A percentile compares a stretch with the other conserved stretches of the same genome.
phyloP scores from a whole-genome alignment of 2,888 invertebrate species.

The Erynnis tages region DNA sequence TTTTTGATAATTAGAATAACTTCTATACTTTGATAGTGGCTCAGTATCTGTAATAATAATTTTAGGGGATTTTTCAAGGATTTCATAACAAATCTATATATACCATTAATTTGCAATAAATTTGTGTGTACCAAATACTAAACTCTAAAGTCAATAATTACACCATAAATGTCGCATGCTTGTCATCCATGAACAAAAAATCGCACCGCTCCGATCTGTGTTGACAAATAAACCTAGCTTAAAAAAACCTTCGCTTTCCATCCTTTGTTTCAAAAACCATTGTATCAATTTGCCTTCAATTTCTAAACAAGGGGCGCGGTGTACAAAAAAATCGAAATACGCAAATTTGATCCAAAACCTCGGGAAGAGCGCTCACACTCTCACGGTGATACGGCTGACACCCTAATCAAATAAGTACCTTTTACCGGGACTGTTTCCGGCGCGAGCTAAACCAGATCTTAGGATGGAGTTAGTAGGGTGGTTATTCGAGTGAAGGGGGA shows the following conservation, averaged over 20 bases:
- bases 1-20: background rate
- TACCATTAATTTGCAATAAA: too few species aligned
- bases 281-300: slow-evolving; percentile 52
- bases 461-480: slow-evolving; percentile 43
- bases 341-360: slow-evolving; percentile 79
- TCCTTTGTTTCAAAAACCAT: slow-evolving; percentile 16
- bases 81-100: too few species aligned
- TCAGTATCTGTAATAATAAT: too few species aligned
- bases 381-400: slow-evolving; percentile 80
- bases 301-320: slow-evolving; percentile 46
- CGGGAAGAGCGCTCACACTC: slow-evolving; percentile 72
- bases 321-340: slow-evolving; percentile 72
- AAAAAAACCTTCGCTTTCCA: background rate
- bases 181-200: too few species aligned
- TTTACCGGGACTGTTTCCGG: slow-evolving; percentile 61
- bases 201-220: background rate
- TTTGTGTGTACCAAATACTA: too few species aligned
- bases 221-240: background rate
- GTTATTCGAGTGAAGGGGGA: slow-evolving; percentile 39
- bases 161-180: too few species aligned
- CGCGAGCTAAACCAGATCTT: slow-evolving; percentile 44
- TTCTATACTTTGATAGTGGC: background rate
- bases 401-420: slow-evolving; percentile 82
- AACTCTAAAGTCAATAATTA: too few species aligned
- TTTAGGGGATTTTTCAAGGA: too few species aligned